These are phyloP conservation scores for Drosophila neonasuta DNA, from an alignment of 2,888 invertebrate genomes.

Conservation along the genomic window DNA sequence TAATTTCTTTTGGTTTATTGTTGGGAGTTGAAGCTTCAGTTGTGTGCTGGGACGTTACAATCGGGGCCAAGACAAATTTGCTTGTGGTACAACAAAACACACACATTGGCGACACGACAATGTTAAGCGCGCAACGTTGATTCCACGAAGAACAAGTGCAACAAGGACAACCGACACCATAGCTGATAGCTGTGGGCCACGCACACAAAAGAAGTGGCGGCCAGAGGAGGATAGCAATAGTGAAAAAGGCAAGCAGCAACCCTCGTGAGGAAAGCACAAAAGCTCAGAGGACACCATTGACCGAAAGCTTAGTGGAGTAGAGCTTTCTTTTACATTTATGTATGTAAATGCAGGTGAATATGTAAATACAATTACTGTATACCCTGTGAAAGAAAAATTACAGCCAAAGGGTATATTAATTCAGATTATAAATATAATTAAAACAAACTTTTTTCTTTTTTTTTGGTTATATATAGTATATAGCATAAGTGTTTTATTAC, in stretches of 20 bases:
- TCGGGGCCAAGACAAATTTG: conserved; percentile 72
- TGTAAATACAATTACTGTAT: conserved; percentile 2
- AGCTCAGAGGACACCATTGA: conserved; percentile 29
- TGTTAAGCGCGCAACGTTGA: not conserved
- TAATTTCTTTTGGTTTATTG: conserved; percentile 24
- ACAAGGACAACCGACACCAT: conserved; percentile 45
- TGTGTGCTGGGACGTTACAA: conserved; percentile 43
- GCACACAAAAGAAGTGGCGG: not conserved
- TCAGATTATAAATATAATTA: not conserved
- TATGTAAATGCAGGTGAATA: conserved; percentile 22
- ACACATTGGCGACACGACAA: not conserved
- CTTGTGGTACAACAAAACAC: conserved; percentile 70
- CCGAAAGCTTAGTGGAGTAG: conserved; percentile 16
- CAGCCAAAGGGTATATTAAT: not conserved
- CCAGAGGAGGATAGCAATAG: conserved; percentile 29
- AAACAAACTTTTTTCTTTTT: not conserved
- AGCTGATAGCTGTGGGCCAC: not conserved
- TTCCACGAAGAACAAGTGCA: conserved; percentile 5
- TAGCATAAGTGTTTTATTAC: conserved; percentile 20
- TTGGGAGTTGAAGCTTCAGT: conserved; percentile 17
- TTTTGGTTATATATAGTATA: conserved; percentile 3
- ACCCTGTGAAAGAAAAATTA: not conserved
- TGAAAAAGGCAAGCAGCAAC: conserved; percentile 26
- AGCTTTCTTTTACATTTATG: conserved; percentile 22
- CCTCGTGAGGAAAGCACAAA: conserved; percentile 27